Base-by-base conservation (phyloP, 2,797 vertebrate species). In the Argyrosomus regius region DNA sequence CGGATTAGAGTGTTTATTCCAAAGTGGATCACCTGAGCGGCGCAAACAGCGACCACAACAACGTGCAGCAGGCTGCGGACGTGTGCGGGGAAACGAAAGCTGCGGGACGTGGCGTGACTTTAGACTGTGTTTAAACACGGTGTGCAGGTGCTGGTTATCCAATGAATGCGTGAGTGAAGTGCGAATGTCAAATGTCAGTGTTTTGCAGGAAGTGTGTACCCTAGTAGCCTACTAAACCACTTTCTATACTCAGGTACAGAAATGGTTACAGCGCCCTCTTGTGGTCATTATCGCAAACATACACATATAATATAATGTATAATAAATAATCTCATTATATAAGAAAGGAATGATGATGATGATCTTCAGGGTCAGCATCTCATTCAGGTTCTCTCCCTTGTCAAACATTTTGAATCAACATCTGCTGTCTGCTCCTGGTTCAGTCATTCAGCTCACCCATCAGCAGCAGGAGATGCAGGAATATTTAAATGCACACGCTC, bases 221-320 rank as follows among this genome's bases (percentile, higher is more conserved):
- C 77, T 16, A 78, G 76, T 81, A 75, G 78, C 78, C 84, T 65
- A 73, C 75, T 84, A 69, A 82, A 89, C 68, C 77, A 60, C 61
- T 75, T 72, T 12, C 12, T 45, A 12, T 45, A 59, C 39, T 76
- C 1, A 8, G 49, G 6, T 1, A 0, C 20, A 22, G 4, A n/a
- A 1, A 1, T 50, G 8, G 1, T 11, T 12, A 17, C 76, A 82
- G 83, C 43, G 87, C 87, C 90, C 50, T 6, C 84, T 2, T 1
- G 62, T 57, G 92, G 75, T 24, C 61, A 24, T 6, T 2, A 4
- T 10, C 11, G 59, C 16, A 14, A 24, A 57, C 20, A 12, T 39
- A 39, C 8, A 39, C 35, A 39, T 39, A 39, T 39, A 39, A 39
- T 39, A 39, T 9, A 39, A 39, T 39, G 2, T 35, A 39, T 39